Percentiles rank a stretch among this genome's conserved stretches.
phyloP scores from a whole-genome alignment of 2,888 invertebrate species.

The Melanophora roralis region DNA sequence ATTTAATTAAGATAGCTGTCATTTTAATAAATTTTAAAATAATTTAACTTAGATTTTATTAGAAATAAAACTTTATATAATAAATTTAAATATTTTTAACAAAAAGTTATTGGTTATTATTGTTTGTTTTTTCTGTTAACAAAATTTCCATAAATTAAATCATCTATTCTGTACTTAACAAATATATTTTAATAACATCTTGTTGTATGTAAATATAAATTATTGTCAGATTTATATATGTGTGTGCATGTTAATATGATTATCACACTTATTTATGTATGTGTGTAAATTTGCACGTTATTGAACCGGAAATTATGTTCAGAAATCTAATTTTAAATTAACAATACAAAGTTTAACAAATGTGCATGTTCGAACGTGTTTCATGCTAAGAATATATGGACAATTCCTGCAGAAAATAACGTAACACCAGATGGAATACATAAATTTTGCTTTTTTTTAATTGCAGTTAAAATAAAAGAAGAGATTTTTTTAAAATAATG shows the following conservation, averaged over 20 bases:
- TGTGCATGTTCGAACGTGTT: slow-evolving; percentile 1
- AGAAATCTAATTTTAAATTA: slow-evolving; percentile 44
- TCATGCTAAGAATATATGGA: slow-evolving; percentile 27
- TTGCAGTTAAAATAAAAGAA: too few relatives aligned
- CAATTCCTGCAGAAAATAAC: too few relatives aligned
- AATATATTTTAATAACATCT: slow-evolving; percentile 25
- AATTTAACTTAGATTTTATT: slow-evolving; percentile 43
- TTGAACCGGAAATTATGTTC: slow-evolving; percentile 51
- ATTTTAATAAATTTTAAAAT: slow-evolving; percentile 48
- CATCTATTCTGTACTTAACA: slow-evolving; percentile 24
- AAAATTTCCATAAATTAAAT: slow-evolving; percentile 52
- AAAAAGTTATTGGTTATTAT: slow-evolving; percentile 9
- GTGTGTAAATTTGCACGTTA: slow-evolving; percentile 6
- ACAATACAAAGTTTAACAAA: slow-evolving; percentile 44
- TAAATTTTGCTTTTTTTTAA: too few relatives aligned
- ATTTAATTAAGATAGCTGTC: slow-evolving; percentile 56
- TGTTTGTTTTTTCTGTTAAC: slow-evolving; percentile 44
- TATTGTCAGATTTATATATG: background rate
- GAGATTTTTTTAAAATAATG: too few relatives aligned
- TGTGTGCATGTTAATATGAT: background rate
- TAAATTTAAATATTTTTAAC: slow-evolving; percentile 26
- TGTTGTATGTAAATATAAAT: background rate
- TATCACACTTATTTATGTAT: too few relatives aligned
- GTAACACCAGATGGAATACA: too few relatives aligned
- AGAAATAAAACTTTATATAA: slow-evolving; percentile 7